Conservation (phyloP, 2,113 vertebrate genomes). For the Chrysemys picta region DNA sequence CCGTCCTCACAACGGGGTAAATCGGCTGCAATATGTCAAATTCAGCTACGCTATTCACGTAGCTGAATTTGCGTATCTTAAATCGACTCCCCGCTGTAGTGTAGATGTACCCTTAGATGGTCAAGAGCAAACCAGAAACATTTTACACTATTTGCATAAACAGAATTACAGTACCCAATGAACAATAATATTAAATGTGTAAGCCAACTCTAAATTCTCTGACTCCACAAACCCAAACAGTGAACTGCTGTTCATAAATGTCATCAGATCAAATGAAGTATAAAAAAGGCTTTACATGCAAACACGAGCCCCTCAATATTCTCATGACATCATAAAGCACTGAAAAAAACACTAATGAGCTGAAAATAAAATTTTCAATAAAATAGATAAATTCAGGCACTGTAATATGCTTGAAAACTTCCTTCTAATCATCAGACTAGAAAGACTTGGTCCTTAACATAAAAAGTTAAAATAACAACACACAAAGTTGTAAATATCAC, state of each 20-base stretch:
- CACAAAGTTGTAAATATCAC: background rate
- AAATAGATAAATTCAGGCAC: background rate
- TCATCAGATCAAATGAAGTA: background rate
- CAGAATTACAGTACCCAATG: background rate
- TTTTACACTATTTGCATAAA: background rate
- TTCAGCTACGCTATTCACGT: too few relatives aligned
- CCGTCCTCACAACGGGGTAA: too few relatives aligned
- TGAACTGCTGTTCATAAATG: background rate
- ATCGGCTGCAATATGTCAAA: too few relatives aligned
- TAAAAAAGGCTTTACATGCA: background rate
- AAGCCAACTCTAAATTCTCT: accelerated
- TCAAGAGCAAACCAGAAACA: too few relatives aligned
- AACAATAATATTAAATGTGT: background rate
- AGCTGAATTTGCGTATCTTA: too few relatives aligned
- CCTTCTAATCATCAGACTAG: background rate
- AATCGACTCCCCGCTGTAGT: too few relatives aligned
- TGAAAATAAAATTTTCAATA: background rate
- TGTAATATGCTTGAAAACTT: background rate
- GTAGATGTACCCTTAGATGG: too few relatives aligned
- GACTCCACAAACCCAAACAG: background rate
- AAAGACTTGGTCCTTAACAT: background rate
- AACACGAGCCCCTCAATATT: background rate
- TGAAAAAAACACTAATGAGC: background rate
- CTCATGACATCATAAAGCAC: too few relatives aligned
- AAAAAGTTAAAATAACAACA: background rate